phyloP scores from a whole-genome alignment of 2,113 vertebrate genomes.

The Gnathonemus echidnorhynchus region DNA sequence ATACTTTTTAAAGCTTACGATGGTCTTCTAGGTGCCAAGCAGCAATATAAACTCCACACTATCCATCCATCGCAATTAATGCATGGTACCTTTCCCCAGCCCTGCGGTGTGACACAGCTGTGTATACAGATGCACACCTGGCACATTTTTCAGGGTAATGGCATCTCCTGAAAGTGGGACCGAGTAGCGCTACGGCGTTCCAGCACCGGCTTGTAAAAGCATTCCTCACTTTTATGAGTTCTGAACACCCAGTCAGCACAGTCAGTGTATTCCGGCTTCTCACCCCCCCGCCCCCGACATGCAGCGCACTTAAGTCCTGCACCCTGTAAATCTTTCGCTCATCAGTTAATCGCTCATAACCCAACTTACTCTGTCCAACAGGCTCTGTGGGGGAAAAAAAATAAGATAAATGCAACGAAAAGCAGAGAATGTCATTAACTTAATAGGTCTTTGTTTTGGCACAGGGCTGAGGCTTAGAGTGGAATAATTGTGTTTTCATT shows the following conservation, averaged over 20 bases:
- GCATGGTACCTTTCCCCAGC: neutral
- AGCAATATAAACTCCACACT: neutral
- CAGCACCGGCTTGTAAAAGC: constrained; percentile 17
- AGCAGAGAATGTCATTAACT: constrained; percentile 1
- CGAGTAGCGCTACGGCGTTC: neutral
- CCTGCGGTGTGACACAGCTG: neutral
- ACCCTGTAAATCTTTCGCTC: neutral
- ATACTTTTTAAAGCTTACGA: neutral
- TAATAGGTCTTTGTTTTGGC: constrained; percentile 14
- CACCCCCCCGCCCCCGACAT: neutral
- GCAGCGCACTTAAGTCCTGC: neutral
- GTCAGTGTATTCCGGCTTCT: neutral
- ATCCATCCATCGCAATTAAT: neutral
- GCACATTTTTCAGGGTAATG: constrained; percentile 16
- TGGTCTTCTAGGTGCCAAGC: neutral
- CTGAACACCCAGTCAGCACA: neutral
- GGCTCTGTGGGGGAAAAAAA: neutral
- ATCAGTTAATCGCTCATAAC: neutral
- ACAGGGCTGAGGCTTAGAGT: neutral
- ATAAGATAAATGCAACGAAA: constrained; percentile 15
- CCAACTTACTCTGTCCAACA: neutral
- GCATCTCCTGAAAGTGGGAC: constrained; percentile 19
- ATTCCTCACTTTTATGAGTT: constrained; percentile 9
- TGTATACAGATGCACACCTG: neutral
- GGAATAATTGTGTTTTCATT: constrained; percentile 17